Evolutionary conservation across 1,140 invertebrate species (phyloP).

Genomic region (Pseudomyrmex concolor): DNA sequence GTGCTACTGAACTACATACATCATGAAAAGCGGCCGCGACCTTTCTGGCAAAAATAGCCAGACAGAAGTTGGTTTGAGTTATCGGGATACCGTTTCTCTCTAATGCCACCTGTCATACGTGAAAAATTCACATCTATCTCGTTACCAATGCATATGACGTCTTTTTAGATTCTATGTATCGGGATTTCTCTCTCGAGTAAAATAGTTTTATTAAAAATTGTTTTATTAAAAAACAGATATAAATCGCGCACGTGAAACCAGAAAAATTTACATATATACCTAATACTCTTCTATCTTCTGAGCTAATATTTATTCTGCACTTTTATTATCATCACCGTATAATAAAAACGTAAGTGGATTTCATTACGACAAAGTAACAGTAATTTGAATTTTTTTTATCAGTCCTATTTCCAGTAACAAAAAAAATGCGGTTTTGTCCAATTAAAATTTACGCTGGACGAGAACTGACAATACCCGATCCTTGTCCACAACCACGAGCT

Average conservation of each 20-base stretch:
- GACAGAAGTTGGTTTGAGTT: background rate
- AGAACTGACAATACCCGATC: slow-evolving; percentile 36
- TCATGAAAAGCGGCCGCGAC: slow-evolving; percentile 6
- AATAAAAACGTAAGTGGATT: background rate
- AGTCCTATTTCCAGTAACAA: too few species aligned
- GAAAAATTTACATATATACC: too few species aligned
- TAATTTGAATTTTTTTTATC: slow-evolving; percentile 23
- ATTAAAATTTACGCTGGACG: slow-evolving; percentile 6
- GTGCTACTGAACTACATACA: slow-evolving; percentile 5
- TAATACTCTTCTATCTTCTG: too few species aligned
- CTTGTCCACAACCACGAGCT: background rate
- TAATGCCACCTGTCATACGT: background rate
- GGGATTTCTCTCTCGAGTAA: background rate
- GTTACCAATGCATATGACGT: background rate
- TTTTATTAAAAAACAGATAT: background rate
- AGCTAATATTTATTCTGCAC: background rate
- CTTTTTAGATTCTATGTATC: background rate
- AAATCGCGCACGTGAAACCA: background rate
- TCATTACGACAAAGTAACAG: background rate
- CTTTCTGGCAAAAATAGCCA: slow-evolving; percentile 29
- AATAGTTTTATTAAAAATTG: background rate
- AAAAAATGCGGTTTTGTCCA: background rate
- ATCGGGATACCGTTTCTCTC: slow-evolving; percentile 1
- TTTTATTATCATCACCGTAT: background rate
- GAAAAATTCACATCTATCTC: slow-evolving; percentile 7